phyloP scores from a whole-genome alignment of 2,888 invertebrate species.

The Gastracanthus pulcherrimus region DNA sequence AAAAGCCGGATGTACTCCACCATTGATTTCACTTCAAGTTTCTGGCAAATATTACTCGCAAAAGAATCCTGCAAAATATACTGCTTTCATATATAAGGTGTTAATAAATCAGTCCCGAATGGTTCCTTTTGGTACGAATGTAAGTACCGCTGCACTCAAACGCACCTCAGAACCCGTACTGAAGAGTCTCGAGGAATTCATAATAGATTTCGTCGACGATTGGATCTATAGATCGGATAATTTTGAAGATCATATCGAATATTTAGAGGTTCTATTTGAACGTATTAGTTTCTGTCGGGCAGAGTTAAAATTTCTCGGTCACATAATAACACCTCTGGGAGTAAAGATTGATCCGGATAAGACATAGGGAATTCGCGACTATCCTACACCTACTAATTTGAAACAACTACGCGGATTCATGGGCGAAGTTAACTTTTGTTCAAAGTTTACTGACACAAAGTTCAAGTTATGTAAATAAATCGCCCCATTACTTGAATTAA shows the following conservation, averaged over 20 bases:
- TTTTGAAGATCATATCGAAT: background rate
- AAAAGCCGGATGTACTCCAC: background rate
- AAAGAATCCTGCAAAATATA: background rate
- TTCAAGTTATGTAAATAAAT: background rate
- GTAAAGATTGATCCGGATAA: background rate
- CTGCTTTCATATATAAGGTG: background rate
- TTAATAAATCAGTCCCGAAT: background rate
- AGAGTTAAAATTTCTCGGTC: background rate
- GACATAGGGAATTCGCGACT: background rate
- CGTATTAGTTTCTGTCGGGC: background rate
- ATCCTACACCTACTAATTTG: background rate
- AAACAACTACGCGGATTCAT: background rate
- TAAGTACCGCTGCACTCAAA: no score
- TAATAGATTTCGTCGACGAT: background rate
- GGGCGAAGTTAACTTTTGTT: background rate
- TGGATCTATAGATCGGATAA: background rate
- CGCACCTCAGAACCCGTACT: no score
- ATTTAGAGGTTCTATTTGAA: background rate
- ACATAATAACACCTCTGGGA: background rate
- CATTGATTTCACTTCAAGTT: conserved; percentile 5
- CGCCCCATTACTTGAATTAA: background rate
- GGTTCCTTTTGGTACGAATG: background rate
- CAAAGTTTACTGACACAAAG: background rate
- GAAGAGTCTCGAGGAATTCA: background rate
- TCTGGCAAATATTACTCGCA: conserved; percentile 18